phyloP scores from a whole-genome alignment of 2,113 vertebrate species.

The Sinocyclocheilus anophthalmus region DNA sequence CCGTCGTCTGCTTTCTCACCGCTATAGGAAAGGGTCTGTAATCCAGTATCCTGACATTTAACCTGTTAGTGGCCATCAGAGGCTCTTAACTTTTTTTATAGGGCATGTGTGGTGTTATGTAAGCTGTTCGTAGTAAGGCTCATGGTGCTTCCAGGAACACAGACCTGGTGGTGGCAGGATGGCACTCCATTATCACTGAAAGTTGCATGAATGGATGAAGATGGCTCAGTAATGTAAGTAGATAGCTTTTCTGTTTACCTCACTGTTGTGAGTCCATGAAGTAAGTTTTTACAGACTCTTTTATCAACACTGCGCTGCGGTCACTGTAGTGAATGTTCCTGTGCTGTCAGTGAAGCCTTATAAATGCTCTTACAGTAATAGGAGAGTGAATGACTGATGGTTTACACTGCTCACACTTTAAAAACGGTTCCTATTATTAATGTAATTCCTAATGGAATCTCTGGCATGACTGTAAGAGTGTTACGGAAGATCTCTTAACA shows the following conservation, averaged over 20 bases:
- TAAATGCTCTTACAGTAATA: neutral
- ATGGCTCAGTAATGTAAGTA: neutral
- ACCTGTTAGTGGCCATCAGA: neutral
- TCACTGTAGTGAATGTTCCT: neutral
- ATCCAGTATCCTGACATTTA: neutral
- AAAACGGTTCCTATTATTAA: slow-evolving; percentile 1
- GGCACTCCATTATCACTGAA: neutral
- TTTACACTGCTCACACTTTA: slow-evolving; percentile 12
- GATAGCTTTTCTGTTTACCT: slow-evolving; percentile 3
- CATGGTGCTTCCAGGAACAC: slow-evolving; percentile 5
- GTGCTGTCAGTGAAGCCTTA: slow-evolving; percentile 16
- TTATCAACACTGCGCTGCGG: neutral
- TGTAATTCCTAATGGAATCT: slow-evolving; percentile 35
- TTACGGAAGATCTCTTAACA: slow-evolving; percentile 52
- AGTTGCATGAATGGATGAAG: neutral
- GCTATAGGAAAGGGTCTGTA: neutral
- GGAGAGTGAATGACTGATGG: slow-evolving; percentile 21
- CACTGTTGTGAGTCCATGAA: neutral
- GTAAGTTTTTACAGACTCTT: neutral
- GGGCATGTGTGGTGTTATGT: neutral
- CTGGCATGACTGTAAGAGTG: slow-evolving; percentile 35
- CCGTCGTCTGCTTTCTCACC: neutral
- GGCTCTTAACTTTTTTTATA: slow-evolving; percentile 24
- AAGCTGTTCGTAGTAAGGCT: neutral
- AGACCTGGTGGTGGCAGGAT: neutral